Evolutionary conservation across 2,113 vertebrate species (phyloP).

Genomic region (Triplophysa siluroides): DNA sequence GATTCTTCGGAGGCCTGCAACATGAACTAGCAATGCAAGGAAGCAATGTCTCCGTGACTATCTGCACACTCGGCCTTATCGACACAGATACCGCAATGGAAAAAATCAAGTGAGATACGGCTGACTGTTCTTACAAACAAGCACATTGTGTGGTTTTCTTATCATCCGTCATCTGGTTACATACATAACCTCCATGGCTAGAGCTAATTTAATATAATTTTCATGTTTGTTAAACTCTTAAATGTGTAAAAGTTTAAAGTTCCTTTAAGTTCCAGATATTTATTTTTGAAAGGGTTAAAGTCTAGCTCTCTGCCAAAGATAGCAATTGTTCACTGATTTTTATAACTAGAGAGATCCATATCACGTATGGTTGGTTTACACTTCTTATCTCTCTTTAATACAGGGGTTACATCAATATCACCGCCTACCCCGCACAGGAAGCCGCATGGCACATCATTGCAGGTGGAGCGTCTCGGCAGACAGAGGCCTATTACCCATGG

Average conservation of each 20-base stretch:
- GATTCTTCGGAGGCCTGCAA: slow-evolving; percentile 80
- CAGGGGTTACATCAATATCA: slow-evolving; percentile 67
- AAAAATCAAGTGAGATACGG: slow-evolving; percentile 73
- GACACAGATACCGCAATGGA: slow-evolving; percentile 75
- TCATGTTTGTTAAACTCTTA: not conserved
- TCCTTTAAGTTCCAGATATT: not conserved
- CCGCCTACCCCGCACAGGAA: slow-evolving; percentile 74
- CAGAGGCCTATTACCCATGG: slow-evolving; percentile 79
- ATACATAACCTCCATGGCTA: not conserved
- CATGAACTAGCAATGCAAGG: slow-evolving; percentile 82
- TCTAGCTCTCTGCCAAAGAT: not conserved
- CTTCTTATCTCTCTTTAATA: slow-evolving; percentile 13
- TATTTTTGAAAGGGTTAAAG: not conserved
- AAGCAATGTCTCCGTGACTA: slow-evolving; percentile 77
- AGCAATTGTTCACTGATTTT: not conserved
- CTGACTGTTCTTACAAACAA: not conserved
- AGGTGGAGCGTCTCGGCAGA: slow-evolving; percentile 66
- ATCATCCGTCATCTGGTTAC: too few relatives aligned
- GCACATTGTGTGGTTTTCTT: too few relatives aligned
- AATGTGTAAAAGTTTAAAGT: not conserved
- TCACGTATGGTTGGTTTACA: not conserved
- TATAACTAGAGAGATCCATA: not conserved
- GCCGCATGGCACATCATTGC: slow-evolving; percentile 79
- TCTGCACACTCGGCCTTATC: slow-evolving; percentile 82
- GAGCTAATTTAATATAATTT: not conserved